Percentiles rank a stretch among this genome's conserved stretches.
phyloP scores from a whole-genome alignment of 2,888 invertebrate genomes.

The Rotaria socialis region DNA sequence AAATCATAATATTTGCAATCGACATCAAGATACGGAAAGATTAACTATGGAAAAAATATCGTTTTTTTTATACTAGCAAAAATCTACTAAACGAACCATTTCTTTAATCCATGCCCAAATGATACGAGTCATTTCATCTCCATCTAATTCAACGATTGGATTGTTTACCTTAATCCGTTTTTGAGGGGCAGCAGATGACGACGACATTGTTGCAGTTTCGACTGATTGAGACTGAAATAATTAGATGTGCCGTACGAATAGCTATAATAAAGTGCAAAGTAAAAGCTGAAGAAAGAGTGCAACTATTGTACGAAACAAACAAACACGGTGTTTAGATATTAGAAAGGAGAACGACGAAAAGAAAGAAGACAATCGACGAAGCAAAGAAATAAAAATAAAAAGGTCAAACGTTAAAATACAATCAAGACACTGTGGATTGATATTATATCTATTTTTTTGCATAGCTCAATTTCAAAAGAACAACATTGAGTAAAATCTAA shows the following conservation, averaged over 20 bases:
- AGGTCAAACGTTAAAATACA: neutral
- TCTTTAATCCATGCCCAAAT: slow-evolving; percentile 86
- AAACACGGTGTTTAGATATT: neutral
- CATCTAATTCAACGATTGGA: slow-evolving; percentile 76
- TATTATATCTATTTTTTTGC: neutral
- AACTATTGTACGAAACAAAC: neutral
- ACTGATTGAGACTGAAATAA: neutral
- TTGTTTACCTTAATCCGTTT: slow-evolving; percentile 49
- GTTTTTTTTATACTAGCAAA: neutral
- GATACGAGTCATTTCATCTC: slow-evolving; percentile 86
- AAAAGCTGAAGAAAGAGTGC: neutral
- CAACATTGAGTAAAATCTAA: neutral
- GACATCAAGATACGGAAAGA: slow-evolving; percentile 65
- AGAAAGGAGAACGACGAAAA: neutral
- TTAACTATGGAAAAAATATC: slow-evolving; percentile 55
- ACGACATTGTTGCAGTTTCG: neutral
- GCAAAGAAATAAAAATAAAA: neutral
- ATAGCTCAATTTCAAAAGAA: neutral
- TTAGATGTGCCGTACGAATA: neutral
- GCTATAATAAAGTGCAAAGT: neutral
- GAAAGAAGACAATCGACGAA: neutral
- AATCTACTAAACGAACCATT: slow-evolving; percentile 60
- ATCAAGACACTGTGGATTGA: neutral
- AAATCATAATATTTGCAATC: slow-evolving; percentile 46
- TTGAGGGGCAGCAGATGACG: neutral